Percentiles rank a stretch among this genome's conserved stretches.
Conservation (phyloP, 2,113 vertebrate genomes). For the Genyomyrus donnyi region DNA sequence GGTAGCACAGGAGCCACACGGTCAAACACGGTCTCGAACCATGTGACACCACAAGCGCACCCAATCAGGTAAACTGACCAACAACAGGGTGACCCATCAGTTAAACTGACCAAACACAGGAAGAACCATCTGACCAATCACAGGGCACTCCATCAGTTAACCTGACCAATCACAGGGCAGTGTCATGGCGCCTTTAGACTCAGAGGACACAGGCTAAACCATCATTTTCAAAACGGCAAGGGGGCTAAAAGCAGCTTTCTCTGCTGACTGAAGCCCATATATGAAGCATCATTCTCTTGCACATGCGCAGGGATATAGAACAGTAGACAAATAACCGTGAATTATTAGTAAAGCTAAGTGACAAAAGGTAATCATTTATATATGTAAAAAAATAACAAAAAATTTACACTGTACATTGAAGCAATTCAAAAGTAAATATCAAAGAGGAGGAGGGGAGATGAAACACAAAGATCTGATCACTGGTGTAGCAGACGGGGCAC, state of each 20-base stretch:
- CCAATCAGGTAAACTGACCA: not conserved
- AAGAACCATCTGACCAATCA: not conserved
- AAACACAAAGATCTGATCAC: conserved; percentile 29
- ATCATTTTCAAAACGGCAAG: not conserved
- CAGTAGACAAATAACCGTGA: conserved; percentile 30
- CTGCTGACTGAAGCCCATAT: not conserved
- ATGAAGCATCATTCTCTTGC: not conserved
- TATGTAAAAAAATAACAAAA: conserved; percentile 22
- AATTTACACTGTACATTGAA: conserved; percentile 20
- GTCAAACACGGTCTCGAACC: not conserved
- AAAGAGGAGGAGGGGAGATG: not conserved
- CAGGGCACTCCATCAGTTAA: not conserved
- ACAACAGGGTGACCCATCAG: not conserved
- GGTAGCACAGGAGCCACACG: not conserved
- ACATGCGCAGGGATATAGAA: conserved; percentile 7
- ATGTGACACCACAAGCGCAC: not conserved
- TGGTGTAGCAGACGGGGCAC: conserved; percentile 34
- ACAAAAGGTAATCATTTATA: conserved; percentile 36
- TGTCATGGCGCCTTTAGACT: not conserved
- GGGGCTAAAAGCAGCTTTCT: not conserved
- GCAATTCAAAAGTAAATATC: conserved; percentile 29
- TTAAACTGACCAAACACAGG: not conserved
- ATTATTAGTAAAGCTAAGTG: conserved; percentile 30
- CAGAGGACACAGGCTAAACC: not conserved
- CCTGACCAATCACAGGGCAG: not conserved